phyloP scores from a whole-genome alignment of 1,140 invertebrate genomes.

The Reticulitermes speratus region DNA sequence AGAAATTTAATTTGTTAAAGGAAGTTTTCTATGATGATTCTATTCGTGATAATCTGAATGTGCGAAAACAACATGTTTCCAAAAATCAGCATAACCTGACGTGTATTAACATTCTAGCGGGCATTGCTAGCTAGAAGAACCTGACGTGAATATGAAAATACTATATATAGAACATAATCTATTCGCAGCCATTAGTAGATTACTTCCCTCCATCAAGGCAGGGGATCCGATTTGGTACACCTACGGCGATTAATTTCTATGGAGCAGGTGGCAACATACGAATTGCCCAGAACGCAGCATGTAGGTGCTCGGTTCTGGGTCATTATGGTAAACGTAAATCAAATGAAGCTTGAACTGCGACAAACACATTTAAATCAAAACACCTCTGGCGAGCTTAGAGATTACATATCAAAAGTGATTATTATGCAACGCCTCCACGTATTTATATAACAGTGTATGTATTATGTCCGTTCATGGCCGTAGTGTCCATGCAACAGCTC shows the following conservation, averaged over 20 bases:
- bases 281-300: background rate
- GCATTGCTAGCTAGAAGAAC: background rate
- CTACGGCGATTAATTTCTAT: background rate
- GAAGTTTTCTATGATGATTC: background rate
- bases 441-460: too few relatives aligned
- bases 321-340: background rate
- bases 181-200: background rate
- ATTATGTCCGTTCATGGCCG: too few relatives aligned
- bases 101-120: background rate
- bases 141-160: background rate
- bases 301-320: too few relatives aligned
- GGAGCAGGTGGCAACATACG: background rate
- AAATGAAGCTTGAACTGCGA: background rate
- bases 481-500: too few relatives aligned
- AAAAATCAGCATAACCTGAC: slow-evolving; percentile 5
- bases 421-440: too few relatives aligned
- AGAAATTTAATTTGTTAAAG: background rate
- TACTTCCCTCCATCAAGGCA: background rate
- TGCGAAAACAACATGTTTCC: background rate
- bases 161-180: background rate
- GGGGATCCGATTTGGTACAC: background rate
- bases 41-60: background rate
- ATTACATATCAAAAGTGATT: too few relatives aligned
- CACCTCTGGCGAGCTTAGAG: too few relatives aligned
- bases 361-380: too few relatives aligned